Base-by-base conservation (phyloP, 2,888 invertebrate species). In the Notocelia uddmanniana region DNA sequence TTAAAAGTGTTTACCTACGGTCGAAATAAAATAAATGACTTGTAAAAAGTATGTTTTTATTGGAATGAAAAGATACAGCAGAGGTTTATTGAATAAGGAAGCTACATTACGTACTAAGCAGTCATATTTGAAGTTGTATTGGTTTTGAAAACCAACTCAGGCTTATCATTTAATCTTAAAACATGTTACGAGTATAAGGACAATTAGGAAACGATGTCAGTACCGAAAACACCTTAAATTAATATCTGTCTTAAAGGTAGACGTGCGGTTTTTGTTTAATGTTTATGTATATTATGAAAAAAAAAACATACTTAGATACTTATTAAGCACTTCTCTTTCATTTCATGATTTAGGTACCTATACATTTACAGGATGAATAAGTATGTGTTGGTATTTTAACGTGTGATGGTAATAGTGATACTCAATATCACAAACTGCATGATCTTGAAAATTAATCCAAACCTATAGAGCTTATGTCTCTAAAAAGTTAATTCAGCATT, bases 11-110 rank as follows among this genome's bases (percentile, higher is more conserved):
- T 26, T 5, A 26, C 5, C 2, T 6, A 31, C 0, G 31, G 10
- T 9, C 9, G 57, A 77, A 85, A 81, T 79, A 76, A 84, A 84
- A 83, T 71, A 75, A 58, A 23, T 64, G 72, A 78, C 83, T 82
- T 80, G 37, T 77, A 81, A 79, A 89, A 85, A 89, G 85, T 89
- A 85, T 87, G 89, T 88, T 89, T n/a, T 83, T 83, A 81, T 83
- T 82, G 83, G 83, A 85, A 83, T 86, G 82, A 85, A 79, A 85
- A 85, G 83, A 78, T 79, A 78, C 75, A 77, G 83, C 83, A 79
- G 81, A 84, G 81, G 79, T 81, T 79, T 78, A 77, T 76, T 76
- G 74, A 77, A 77, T 73, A 57, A 63, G 34, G 74, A 69, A 78
- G 81, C 82, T 79, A 83, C 81, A 82, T 83, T 71, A 76, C 71